phyloP scores from a whole-genome alignment of 2,888 invertebrate species.

The Megastigmus dorsalis region DNA sequence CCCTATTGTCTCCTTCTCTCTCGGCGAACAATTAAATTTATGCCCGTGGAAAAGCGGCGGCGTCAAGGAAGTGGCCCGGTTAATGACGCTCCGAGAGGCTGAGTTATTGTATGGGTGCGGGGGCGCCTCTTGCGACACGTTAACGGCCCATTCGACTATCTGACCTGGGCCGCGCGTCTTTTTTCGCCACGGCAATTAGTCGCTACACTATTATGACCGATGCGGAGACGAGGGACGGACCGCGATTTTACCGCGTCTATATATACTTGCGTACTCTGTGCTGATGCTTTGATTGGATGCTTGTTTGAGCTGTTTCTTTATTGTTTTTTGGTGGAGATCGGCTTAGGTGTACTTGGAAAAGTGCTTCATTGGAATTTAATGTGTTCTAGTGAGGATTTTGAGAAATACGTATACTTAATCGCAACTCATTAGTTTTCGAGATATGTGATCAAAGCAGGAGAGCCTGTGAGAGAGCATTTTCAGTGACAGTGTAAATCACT shows the following conservation, averaged over 20 bases:
- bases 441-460: too few species aligned
- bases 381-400: too few species aligned
- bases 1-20: not conserved
- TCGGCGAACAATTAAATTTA: constrained; percentile 44
- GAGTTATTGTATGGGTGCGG: constrained; percentile 46
- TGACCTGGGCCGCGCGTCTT: too few species aligned
- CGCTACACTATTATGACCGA: constrained; percentile 29
- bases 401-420: too few species aligned
- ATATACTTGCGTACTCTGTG: not conserved
- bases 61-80: constrained; percentile 40
- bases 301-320: too few species aligned
- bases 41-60: constrained; percentile 39
- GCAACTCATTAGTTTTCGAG: too few species aligned
- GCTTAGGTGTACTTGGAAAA: too few species aligned
- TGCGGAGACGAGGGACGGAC: not conserved
- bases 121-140: constrained; percentile 25
- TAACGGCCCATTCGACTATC: constrained; percentile 21
- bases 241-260: not conserved
- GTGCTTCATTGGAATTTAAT: too few species aligned
- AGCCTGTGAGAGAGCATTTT: too few species aligned
- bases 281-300: too few species aligned
- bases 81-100: constrained; percentile 32
- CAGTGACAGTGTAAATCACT: too few species aligned
- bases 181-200: constrained; percentile 1
- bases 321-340: too few species aligned